These are phyloP conservation scores for Unio delphinus DNA, from an alignment of 2,888 invertebrate species.

Conservation along the genomic window DNA sequence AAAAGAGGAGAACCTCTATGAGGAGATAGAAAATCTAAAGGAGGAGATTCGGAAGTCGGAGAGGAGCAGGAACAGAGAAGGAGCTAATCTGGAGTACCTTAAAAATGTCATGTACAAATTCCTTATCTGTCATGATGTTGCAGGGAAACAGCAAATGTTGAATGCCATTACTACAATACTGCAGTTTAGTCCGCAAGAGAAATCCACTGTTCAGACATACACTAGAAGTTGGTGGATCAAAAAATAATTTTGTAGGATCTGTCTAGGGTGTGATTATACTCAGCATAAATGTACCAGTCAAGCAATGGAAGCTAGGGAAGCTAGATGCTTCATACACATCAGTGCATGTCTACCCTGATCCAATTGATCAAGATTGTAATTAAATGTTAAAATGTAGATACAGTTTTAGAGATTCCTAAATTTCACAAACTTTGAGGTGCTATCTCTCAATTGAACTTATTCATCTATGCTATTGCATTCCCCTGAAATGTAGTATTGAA, in stretches of 20 bases:
- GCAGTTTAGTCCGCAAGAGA: conserved; percentile 84
- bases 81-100: conserved; percentile 89
- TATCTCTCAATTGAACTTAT: too few species aligned
- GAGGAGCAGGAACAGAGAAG: conserved; percentile 78
- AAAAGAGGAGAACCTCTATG: conserved; percentile 71
- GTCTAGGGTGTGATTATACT: too few species aligned
- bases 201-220: conserved; percentile 71
- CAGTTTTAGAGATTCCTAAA: too few species aligned
- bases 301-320: too few species aligned
- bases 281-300: too few species aligned
- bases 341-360: too few species aligned
- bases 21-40: conserved; percentile 75
- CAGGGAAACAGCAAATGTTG: conserved; percentile 85
- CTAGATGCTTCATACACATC: too few species aligned
- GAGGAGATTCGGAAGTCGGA: conserved; percentile 73
- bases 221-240: conserved; percentile 49
- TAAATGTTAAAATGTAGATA: too few species aligned
- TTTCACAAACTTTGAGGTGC: too few species aligned
- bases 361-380: too few species aligned
- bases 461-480: too few species aligned
- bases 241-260: background rate
- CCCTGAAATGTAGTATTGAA: too few species aligned
- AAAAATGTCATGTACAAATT: conserved; percentile 92
- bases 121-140: conserved; percentile 80
- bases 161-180: conserved; percentile 91